Percentiles rank a stretch among this genome's conserved stretches.
phyloP scores from a whole-genome alignment of 92 coral and sea anemone genomes.

The Heliopora coerulea region DNA sequence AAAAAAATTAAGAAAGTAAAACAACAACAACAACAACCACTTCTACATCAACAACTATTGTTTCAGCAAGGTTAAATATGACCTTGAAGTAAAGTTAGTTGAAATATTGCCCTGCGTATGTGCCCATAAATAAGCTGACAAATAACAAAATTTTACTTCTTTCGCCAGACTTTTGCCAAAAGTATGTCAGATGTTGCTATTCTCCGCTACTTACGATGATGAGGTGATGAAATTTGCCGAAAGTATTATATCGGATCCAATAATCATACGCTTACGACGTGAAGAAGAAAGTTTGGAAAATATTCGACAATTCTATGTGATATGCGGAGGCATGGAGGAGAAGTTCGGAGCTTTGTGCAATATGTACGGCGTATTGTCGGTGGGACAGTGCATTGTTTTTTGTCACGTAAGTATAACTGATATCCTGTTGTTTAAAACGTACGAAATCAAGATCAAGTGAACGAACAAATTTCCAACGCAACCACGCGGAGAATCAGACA shows the following conservation, averaged over 20 bases:
- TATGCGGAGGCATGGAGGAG: slow-evolving; percentile 70
- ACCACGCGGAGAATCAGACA: too few species aligned
- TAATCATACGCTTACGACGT: slow-evolving; percentile 79
- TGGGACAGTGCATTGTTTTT: slow-evolving; percentile 97
- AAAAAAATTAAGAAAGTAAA: too few species aligned
- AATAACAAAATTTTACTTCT: too few species aligned
- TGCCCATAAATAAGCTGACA: too few species aligned
- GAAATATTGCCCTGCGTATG: too few species aligned
- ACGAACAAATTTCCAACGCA: too few species aligned
- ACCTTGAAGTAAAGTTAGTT: too few species aligned
- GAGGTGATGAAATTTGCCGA: slow-evolving; percentile 90
- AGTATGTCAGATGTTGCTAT: slow-evolving; percentile 81
- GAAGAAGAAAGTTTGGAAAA: slow-evolving; percentile 95
- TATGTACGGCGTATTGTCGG: slow-evolving; percentile 86
- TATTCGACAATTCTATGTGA: slow-evolving; percentile 88
- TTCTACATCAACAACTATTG: too few species aligned
- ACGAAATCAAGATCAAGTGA: too few species aligned
- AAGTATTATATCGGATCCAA: slow-evolving; percentile 72
- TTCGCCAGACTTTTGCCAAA: slow-evolving; percentile 67
- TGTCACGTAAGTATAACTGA: slow-evolving; percentile 92
- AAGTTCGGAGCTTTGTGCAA: slow-evolving; percentile 85
- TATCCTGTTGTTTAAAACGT: too few species aligned
- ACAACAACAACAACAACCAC: too few species aligned
- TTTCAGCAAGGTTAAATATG: too few species aligned
- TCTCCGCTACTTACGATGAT: slow-evolving; percentile 94